These are phyloP conservation scores for Pachliopta kotzebuea DNA, from an alignment of 2,888 invertebrate genomes.

Conservation along the genomic window DNA sequence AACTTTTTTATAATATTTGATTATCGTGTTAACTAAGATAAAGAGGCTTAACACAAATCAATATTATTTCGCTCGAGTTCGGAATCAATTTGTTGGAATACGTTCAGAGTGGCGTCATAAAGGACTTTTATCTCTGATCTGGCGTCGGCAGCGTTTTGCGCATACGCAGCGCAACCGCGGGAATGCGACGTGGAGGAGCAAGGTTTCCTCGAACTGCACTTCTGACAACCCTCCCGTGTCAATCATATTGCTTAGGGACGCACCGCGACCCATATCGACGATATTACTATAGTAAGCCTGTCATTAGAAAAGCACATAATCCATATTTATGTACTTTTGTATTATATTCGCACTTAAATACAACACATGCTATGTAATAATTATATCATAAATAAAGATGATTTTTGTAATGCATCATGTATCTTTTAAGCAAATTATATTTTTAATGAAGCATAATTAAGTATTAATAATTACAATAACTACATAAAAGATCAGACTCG, in stretches of 20 bases:
- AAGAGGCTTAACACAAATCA: not conserved
- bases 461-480: no score
- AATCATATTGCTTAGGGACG: slow-evolving; percentile 46
- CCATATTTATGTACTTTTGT: no score
- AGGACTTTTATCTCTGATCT: slow-evolving; percentile 69
- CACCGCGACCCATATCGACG: slow-evolving; percentile 25
- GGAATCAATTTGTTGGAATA: slow-evolving; percentile 75
- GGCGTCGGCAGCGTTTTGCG: slow-evolving; percentile 70
- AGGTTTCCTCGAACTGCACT: slow-evolving; percentile 65
- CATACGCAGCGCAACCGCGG: slow-evolving; percentile 47
- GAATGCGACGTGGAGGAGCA: slow-evolving; percentile 47
- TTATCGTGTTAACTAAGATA: not conserved
- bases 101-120: slow-evolving; percentile 74
- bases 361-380: no score
- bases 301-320: no score
- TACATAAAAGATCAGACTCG: no score
- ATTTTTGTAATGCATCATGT: no score
- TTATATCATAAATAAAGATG: no score
- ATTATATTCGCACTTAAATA: no score
- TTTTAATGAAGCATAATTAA: no score
- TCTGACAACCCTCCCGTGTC: slow-evolving; percentile 49
- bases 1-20: not conserved
- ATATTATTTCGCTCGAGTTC: slow-evolving; percentile 33
- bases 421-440: no score
- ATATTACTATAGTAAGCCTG: not conserved